Evolutionary conservation across 2,888 invertebrate species (phyloP).

Genomic region (Perizoma flavofasciatum): DNA sequence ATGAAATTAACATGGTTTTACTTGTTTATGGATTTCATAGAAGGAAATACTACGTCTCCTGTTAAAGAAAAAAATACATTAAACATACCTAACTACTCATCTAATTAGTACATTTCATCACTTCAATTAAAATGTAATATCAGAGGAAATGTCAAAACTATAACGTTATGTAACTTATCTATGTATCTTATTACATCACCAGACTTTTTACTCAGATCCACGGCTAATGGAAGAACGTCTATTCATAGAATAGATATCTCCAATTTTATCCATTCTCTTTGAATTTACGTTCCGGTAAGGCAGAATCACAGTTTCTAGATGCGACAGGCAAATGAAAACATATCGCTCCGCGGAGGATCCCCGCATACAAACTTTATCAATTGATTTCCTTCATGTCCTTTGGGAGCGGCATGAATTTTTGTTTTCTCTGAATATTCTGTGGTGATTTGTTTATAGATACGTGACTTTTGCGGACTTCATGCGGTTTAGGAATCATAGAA

Average conservation of each 20-base stretch:
- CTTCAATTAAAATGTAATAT: no score
- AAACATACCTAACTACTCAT: no score
- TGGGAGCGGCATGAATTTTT: constrained; percentile 50
- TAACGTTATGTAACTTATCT: no score
- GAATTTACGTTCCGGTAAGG: constrained; percentile 44
- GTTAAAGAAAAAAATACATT: no score
- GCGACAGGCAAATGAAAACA: constrained; percentile 66
- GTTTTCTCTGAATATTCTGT: constrained; percentile 49
- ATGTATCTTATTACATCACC: no score
- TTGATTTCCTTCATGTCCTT: constrained; percentile 60
- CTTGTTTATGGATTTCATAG: no score
- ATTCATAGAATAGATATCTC: constrained; percentile 12
- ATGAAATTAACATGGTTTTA: no score
- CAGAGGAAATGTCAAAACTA: no score
- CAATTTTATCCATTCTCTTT: constrained; percentile 30
- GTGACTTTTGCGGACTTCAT: constrained; percentile 22
- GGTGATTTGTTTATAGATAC: constrained; percentile 19
- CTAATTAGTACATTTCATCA: no score
- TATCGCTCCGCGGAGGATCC: constrained; percentile 56
- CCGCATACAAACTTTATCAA: constrained; percentile 63
- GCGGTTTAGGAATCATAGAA: background rate
- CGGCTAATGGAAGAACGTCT: constrained; percentile 13
- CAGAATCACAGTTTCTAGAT: constrained; percentile 51
- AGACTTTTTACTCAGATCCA: constrained; percentile 12
- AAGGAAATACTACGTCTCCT: no score